These are phyloP conservation scores for Heloderma charlesbogerti DNA, from an alignment of 2,113 vertebrate species.

Conservation along the genomic window DNA sequence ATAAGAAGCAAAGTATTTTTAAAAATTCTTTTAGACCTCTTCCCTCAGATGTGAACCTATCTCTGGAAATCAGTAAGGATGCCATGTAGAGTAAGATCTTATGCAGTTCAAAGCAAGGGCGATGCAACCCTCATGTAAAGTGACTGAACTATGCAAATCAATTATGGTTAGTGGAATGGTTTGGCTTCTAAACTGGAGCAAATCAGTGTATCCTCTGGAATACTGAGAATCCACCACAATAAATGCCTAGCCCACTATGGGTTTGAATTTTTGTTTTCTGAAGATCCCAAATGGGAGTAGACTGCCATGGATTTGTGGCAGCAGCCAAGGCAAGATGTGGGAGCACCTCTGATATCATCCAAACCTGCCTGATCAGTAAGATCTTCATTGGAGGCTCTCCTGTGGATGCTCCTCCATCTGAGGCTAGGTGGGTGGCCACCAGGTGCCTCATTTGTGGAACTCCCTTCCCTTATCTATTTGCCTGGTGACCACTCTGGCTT, in stretches of 20 bases:
- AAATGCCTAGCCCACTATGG: not conserved
- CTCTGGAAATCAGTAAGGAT: not conserved
- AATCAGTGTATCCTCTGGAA: not conserved
- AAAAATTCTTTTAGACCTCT: not conserved
- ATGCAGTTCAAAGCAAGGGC: not conserved
- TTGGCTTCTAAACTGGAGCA: not conserved
- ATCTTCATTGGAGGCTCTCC: not conserved
- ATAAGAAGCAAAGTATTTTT: not conserved
- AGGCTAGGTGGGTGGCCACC: not conserved
- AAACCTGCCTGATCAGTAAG: not conserved
- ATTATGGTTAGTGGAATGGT: slow-evolving; percentile 27
- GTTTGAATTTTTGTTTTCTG: not conserved
- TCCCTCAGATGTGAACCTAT: not conserved
- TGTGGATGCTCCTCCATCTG: not conserved
- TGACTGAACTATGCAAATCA: slow-evolving; percentile 6
- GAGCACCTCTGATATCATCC: not conserved
- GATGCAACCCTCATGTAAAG: slow-evolving; percentile 2
- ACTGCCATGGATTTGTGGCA: not conserved
- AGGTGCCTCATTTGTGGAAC: not conserved
- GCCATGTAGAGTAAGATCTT: not conserved
- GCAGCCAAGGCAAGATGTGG: no score
- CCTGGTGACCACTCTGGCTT: not conserved
- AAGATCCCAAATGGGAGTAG: not conserved
- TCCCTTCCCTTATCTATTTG: not conserved
- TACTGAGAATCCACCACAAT: not conserved